phyloP scores from a whole-genome alignment of 2,797 vertebrate species.

The Holocentrus rufus region DNA sequence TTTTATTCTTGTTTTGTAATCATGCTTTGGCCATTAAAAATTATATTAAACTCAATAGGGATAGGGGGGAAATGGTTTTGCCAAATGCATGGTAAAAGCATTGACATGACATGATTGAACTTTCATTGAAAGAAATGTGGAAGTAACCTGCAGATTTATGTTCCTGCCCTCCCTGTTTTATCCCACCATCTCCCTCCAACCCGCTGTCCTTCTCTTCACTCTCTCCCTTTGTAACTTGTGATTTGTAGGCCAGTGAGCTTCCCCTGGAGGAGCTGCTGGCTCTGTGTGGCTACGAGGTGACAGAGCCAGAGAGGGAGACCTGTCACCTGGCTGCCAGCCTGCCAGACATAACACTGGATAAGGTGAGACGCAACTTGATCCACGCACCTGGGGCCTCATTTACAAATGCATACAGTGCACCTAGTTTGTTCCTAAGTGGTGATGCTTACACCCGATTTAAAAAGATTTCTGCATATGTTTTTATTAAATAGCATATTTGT shows the following conservation, averaged over 20 bases:
- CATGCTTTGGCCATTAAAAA: too few relatives aligned
- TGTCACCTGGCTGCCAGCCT: slow-evolving; percentile 82
- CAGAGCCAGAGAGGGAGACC: slow-evolving; percentile 87
- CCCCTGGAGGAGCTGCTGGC: slow-evolving; percentile 92
- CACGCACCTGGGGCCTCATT: background rate
- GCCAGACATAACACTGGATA: slow-evolving; percentile 90
- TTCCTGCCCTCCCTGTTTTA: slow-evolving; percentile 1
- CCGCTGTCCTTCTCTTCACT: slow-evolving; percentile 3
- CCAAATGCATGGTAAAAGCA: too few relatives aligned
- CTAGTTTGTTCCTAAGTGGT: background rate
- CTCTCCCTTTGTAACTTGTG: slow-evolving; percentile 14
- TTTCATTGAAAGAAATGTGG: slow-evolving; percentile 11
- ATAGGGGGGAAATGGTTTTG: too few relatives aligned
- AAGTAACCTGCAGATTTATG: slow-evolving; percentile 22
- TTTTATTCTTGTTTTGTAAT: too few relatives aligned
- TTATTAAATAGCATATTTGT: too few relatives aligned
- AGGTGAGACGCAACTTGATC: slow-evolving; percentile 78
- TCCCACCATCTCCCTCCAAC: background rate
- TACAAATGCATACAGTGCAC: too few relatives aligned
- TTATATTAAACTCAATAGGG: too few relatives aligned
- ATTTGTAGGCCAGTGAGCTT: slow-evolving; percentile 89
- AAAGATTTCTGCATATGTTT: background rate
- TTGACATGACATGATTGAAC: too few relatives aligned
- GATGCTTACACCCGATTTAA: background rate
- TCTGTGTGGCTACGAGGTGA: slow-evolving; percentile 90